Evolutionary conservation across 1,140 invertebrate genomes (phyloP).

Genomic region (Diplogasteroides magnus): DNA sequence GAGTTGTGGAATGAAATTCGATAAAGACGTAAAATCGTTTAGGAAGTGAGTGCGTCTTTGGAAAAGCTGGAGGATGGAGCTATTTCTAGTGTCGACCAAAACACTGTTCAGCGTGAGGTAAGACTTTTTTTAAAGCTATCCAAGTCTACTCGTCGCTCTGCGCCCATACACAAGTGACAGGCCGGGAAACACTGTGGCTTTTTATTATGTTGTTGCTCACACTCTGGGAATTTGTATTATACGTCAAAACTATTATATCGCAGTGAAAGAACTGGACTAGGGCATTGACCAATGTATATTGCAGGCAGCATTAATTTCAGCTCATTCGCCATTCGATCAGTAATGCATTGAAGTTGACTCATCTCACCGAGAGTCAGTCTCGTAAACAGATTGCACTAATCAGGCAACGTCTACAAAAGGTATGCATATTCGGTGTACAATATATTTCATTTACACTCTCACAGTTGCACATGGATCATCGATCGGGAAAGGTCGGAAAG

Average conservation of each 20-base stretch:
- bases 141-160: background rate
- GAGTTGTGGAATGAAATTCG: constrained; percentile 5
- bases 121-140: constrained; percentile 27
- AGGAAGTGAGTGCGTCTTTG: constrained; percentile 69
- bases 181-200: constrained; percentile 71
- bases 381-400: no score
- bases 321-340: no score
- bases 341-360: no score
- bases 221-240: constrained; percentile 64
- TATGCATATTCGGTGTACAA: no score
- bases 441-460: no score
- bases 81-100: constrained; percentile 67
- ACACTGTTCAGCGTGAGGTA: constrained; percentile 68
- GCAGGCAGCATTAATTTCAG: no score
- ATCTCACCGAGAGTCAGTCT: no score
- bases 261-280: background rate
- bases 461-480: no score
- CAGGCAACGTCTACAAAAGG: no score
- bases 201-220: constrained; percentile 70
- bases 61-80: constrained; percentile 67
- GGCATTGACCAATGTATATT: no score
- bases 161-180: constrained; percentile 63
- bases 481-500: no score
- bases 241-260: no score
- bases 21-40: constrained; percentile 31